Evolutionary conservation across 2,113 vertebrate species (phyloP), one percentile per base, ranked within the genome.

Genomic region (Passer montanus): DNA sequence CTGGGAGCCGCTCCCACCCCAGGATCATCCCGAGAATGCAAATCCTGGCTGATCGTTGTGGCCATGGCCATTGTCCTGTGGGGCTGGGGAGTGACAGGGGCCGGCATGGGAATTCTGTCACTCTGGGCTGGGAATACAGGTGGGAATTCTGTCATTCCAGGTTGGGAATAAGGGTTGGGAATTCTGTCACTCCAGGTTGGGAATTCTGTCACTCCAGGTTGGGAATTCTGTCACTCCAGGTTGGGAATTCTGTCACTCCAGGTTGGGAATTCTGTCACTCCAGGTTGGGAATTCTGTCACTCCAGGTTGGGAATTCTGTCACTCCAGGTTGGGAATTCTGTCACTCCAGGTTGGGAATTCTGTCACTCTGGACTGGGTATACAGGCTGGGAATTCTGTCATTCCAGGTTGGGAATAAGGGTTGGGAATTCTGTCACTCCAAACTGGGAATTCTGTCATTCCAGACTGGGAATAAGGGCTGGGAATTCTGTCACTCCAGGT

Each of bases 1-100:
- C 72, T 75, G 72, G 55, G 55, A 56, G 73, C 55, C 4, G 19
- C 43, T 23, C 72, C 41, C 53, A 58, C 2, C 30, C 70, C 31
- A 2, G 5, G 4, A 6, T 9, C 53, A 39, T 16, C 62, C 70
- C 7, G 7, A 22, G 86, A 69, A 77, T 89, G 73, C 68, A 75
- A 89, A 88, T 72, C 82, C 41, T n/a, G 28, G 50, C 41, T 53
- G 72, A 97, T 97, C 97, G 95, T 90, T 78, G 67, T 72, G 86
- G 86, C 90, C 91, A 41, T 37, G 91, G 73, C 77, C 90, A 79
- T 92, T 97, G 86, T 95, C 72, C 68, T 52, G 91, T 85, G 58
- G 46, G 7, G 88, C 94, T 86, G 53, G 90, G 15, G 39, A 67
- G 92, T 14, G 63, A 43, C 50, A 50, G 79, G 88, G 95, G 82